Percentiles rank a stretch among this genome's conserved stretches.
These are phyloP conservation scores for Drosophila repleta DNA, from an alignment of 1,140 invertebrate species.

Conservation along the genomic window DNA sequence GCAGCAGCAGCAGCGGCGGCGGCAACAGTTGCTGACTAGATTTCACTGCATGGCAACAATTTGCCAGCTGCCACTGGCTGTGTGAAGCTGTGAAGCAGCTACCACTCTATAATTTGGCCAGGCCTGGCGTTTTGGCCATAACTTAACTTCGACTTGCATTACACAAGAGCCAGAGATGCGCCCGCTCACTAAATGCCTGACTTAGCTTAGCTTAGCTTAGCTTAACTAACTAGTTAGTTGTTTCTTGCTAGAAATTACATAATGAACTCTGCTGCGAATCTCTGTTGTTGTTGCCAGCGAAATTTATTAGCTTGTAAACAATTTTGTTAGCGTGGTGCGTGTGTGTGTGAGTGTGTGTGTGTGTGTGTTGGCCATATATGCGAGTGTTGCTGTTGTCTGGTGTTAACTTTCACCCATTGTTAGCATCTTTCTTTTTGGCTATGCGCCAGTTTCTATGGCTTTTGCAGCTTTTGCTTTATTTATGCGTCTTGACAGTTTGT, in stretches of 20 bases:
- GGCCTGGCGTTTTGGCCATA: slow-evolving; percentile 16
- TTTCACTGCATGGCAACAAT: slow-evolving; percentile 26
- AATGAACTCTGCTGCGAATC: slow-evolving; percentile 51
- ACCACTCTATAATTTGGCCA: slow-evolving; percentile 34
- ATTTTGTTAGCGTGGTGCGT: slow-evolving; percentile 56
- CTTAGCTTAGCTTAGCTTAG: no score
- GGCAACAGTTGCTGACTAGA: slow-evolving; percentile 17
- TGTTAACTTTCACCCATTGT: slow-evolving; percentile 79
- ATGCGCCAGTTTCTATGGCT: slow-evolving; percentile 56
- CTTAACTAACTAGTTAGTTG: slow-evolving; percentile 32
- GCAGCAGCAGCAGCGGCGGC: not conserved
- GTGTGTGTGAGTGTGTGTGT: slow-evolving; percentile 20
- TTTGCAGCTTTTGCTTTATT: slow-evolving; percentile 32
- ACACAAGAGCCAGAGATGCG: slow-evolving; percentile 43
- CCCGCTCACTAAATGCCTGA: slow-evolving; percentile 48
- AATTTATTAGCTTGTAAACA: slow-evolving; percentile 75
- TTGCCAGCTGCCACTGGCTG: slow-evolving; percentile 37
- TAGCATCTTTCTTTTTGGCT: slow-evolving; percentile 79
- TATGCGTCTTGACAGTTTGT: slow-evolving; percentile 61
- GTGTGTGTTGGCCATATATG: no score
- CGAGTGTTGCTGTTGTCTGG: slow-evolving; percentile 5
- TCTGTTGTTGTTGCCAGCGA: slow-evolving; percentile 12
- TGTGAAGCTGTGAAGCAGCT: slow-evolving; percentile 24
- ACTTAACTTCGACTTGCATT: slow-evolving; percentile 35
- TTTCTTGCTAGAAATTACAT: slow-evolving; percentile 50